Percentiles rank a stretch among this genome's conserved stretches.
phyloP scores from a whole-genome alignment of 1,140 invertebrate genomes.

The Ceratina japonica region DNA sequence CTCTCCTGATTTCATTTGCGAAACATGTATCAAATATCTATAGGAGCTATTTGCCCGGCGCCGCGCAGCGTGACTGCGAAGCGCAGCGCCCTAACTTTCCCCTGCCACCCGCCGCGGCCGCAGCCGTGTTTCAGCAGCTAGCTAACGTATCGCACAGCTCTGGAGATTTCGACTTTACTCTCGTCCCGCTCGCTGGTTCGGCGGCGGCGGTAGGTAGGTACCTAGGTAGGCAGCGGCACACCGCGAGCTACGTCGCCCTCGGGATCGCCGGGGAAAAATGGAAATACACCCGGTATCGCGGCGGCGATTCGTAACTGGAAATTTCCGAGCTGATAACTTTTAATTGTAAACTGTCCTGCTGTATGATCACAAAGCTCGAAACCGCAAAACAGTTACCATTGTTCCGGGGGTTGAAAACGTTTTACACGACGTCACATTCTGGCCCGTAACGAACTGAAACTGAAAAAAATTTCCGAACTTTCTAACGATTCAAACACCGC shows the following conservation, averaged over 20 bases:
- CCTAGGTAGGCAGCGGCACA: too few relatives aligned
- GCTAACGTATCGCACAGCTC: constrained; percentile 5
- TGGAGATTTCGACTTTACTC: constrained; percentile 3
- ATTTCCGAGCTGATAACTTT: neutral
- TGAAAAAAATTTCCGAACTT: neutral
- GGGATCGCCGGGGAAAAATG: neutral
- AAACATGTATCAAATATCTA: constrained; percentile 44
- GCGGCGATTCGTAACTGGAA: too few relatives aligned
- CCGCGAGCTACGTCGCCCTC: neutral
- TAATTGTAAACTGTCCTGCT: neutral
- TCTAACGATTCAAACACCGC: too few relatives aligned
- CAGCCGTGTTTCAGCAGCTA: constrained; percentile 1
- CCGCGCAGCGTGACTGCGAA: neutral
- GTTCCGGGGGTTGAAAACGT: too few relatives aligned
- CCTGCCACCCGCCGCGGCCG: neutral
- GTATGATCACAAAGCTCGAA: neutral
- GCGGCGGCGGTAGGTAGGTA: too few relatives aligned
- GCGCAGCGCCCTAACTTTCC: constrained; percentile 19
- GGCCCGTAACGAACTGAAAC: neutral
- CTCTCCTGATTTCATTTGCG: constrained; percentile 42
- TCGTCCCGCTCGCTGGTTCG: neutral
- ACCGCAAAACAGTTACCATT: neutral
- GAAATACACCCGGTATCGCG: neutral
- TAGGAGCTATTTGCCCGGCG: neutral
- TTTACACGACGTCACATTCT: neutral